These are phyloP conservation scores for Corythornis vintsioides DNA, from an alignment of 2,113 vertebrate genomes.

Conservation along the genomic window DNA sequence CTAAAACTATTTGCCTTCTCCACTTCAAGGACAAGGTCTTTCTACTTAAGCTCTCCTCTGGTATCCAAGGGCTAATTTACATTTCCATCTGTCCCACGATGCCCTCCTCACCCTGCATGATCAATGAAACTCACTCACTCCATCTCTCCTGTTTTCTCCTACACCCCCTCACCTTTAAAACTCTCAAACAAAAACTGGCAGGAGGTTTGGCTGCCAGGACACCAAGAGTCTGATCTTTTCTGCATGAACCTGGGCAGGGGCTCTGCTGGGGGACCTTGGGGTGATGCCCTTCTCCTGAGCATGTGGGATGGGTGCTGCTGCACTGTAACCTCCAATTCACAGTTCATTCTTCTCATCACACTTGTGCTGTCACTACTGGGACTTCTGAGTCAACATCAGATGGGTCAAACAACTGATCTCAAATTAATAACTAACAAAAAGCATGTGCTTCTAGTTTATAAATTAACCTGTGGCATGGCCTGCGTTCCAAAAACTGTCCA, in stretches of 20 bases:
- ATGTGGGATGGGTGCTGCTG: neutral
- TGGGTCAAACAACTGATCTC: neutral
- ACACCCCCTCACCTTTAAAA: neutral
- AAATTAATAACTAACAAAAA: slow-evolving; percentile 23
- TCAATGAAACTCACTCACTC: neutral
- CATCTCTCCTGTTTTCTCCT: neutral
- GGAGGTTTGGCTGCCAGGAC: neutral
- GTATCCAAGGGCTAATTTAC: neutral
- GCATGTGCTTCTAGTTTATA: neutral
- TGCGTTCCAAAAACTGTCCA: neutral
- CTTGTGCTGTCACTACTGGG: neutral
- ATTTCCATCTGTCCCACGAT: neutral
- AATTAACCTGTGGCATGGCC: neutral
- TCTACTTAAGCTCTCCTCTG: neutral
- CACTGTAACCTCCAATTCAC: neutral
- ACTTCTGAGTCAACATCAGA: neutral
- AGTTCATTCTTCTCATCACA: neutral
- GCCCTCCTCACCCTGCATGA: neutral
- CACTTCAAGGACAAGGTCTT: neutral
- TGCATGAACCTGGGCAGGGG: accelerated
- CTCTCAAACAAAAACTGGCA: neutral
- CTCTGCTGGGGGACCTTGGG: neutral
- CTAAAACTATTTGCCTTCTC: neutral
- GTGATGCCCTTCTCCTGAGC: neutral
- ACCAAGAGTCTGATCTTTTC: neutral